Percentiles rank a stretch among this genome's conserved stretches.
phyloP scores from a whole-genome alignment of 2,797 vertebrate genomes.

The Oreortyx pictus region DNA sequence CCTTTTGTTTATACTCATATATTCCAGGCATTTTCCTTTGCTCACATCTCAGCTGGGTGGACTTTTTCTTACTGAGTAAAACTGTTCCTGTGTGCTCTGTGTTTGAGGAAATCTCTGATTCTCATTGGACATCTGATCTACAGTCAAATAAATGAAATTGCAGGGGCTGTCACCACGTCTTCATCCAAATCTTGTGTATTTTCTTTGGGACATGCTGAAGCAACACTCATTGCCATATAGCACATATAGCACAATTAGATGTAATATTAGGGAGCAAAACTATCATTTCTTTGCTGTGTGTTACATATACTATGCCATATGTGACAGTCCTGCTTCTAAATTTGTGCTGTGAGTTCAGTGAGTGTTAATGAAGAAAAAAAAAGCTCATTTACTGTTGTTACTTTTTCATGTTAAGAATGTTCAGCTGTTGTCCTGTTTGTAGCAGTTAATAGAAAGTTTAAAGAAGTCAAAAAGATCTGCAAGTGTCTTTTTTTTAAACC shows the following conservation, averaged over 20 bases:
- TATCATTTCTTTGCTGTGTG: not conserved
- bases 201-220: not conserved
- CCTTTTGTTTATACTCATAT: not conserved
- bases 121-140: not conserved
- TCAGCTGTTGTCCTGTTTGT: not conserved
- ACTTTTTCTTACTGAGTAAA: not conserved
- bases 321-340: not conserved
- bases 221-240: not conserved
- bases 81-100: not conserved
- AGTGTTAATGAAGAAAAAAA: not conserved
- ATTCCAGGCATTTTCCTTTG: not conserved
- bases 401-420: not conserved
- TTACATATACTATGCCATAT: not conserved
- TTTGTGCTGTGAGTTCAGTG: conserved; percentile 18
- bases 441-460: conserved; percentile 21
- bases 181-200: not conserved
- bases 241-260: not conserved
- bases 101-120: not conserved
- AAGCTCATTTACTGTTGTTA: not conserved
- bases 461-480: not conserved
- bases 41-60: not conserved
- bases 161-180: not conserved
- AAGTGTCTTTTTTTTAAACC: not conserved
- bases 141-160: not conserved
- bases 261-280: not conserved